A percentile compares a stretch with the other conserved stretches of the same genome.
Evolutionary conservation across 2,888 invertebrate species (phyloP).

Genomic region (Cinara cedri): DNA sequence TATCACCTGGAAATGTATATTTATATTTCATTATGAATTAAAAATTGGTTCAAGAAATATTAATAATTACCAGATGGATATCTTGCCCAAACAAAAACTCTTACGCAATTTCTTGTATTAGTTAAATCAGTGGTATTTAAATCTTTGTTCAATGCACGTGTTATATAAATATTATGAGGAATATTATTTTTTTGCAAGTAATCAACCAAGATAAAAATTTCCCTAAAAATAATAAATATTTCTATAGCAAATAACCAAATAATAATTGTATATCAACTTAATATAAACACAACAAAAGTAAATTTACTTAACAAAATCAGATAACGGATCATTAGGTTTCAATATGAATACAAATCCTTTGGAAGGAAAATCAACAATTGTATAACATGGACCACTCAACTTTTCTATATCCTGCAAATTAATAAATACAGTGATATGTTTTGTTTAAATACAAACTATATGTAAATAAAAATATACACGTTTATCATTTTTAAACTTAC

Average conservation of each 20-base stretch:
- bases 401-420: slow-evolving; percentile 67
- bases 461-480: neutral
- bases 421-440: slow-evolving; percentile 57
- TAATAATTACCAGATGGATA: slow-evolving; percentile 62
- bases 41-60: slow-evolving; percentile 61
- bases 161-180: slow-evolving; percentile 79
- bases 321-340: slow-evolving; percentile 60
- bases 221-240: slow-evolving; percentile 60
- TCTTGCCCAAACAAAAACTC: slow-evolving; percentile 74
- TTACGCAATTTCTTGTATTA: slow-evolving; percentile 63
- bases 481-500: slow-evolving; percentile 64
- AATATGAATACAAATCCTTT: slow-evolving; percentile 75
- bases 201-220: slow-evolving; percentile 66
- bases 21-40: slow-evolving; percentile 25
- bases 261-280: neutral
- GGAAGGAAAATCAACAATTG: slow-evolving; percentile 68
- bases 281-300: slow-evolving; percentile 56
- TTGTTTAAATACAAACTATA: neutral
- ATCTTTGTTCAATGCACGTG: slow-evolving; percentile 65
- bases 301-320: slow-evolving; percentile 58
- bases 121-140: slow-evolving; percentile 56
- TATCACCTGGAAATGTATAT: slow-evolving; percentile 64
- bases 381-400: slow-evolving; percentile 67
- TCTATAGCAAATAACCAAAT: neutral
- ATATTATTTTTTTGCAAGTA: slow-evolving; percentile 70